Conservation (phyloP, 2,113 vertebrate species). For the Eulemur macaco region DNA sequence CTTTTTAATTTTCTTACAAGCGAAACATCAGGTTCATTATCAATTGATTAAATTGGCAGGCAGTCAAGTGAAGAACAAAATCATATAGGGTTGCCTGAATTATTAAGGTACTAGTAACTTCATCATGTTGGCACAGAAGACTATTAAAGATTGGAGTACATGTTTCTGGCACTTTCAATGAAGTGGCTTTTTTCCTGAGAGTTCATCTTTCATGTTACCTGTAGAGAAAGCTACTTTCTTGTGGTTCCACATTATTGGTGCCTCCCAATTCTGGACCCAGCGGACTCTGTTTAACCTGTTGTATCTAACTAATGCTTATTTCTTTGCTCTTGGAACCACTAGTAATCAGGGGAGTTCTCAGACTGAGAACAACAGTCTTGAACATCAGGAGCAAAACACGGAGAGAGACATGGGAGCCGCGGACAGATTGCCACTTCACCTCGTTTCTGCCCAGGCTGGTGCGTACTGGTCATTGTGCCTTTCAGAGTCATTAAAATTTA, state of each 20-base stretch:
- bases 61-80: constrained; percentile 74
- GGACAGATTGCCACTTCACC: background rate
- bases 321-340: background rate
- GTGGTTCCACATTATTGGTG: constrained; percentile 13
- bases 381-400: background rate
- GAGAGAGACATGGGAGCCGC: background rate
- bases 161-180: constrained; percentile 61
- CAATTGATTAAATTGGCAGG: constrained; percentile 77
- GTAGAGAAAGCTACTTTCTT: constrained; percentile 28
- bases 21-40: constrained; percentile 75
- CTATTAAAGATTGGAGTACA: constrained; percentile 60
- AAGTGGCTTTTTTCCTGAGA: background rate
- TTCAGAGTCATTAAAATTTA: constrained; percentile 54
- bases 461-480: background rate
- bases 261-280: background rate
- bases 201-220: constrained; percentile 51
- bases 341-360: constrained; percentile 31
- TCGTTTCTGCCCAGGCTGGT: background rate
- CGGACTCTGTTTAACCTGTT: background rate
- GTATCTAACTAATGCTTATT: background rate
- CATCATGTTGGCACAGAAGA: constrained; percentile 52
- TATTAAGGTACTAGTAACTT: constrained; percentile 66
- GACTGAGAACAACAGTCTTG: background rate
- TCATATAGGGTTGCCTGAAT: constrained; percentile 66
- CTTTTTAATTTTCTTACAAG: constrained; percentile 68